phyloP scores from a whole-genome alignment of 2,888 invertebrate genomes.

The Serrognathus titanus region DNA sequence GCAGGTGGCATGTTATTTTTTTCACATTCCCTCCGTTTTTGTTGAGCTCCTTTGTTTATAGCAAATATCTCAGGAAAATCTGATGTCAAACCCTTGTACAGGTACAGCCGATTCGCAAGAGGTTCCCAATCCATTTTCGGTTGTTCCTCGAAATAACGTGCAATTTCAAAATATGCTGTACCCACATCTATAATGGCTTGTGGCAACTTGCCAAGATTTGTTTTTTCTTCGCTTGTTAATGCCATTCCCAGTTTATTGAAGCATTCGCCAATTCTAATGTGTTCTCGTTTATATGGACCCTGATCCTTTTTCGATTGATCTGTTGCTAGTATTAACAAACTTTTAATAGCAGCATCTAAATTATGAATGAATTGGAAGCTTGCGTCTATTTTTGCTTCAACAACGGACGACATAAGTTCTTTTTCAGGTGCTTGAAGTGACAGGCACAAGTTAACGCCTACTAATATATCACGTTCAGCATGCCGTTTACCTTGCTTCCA shows the following conservation, averaged over 20 bases:
- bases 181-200: constrained; percentile 78
- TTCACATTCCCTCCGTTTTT: constrained; percentile 87
- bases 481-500: constrained; percentile 96
- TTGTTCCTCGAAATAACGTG: constrained; percentile 85
- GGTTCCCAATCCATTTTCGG: constrained; percentile 88
- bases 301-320: constrained; percentile 87
- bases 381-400: constrained; percentile 80
- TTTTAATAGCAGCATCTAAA: constrained; percentile 85
- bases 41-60: constrained; percentile 85
- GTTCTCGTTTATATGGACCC: constrained; percentile 84
- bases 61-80: constrained; percentile 87
- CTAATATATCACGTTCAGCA: constrained; percentile 90
- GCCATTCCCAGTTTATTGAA: constrained; percentile 82
- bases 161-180: constrained; percentile 85
- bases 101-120: constrained; percentile 84
- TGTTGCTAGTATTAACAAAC: constrained; percentile 72
- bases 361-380: constrained; percentile 77
- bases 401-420: constrained; percentile 66
- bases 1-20: constrained; percentile 76
- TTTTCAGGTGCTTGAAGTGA: constrained; percentile 82
- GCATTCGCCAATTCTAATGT: constrained; percentile 83
- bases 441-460: constrained; percentile 88
- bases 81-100: constrained; percentile 90
- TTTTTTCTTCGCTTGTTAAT: constrained; percentile 70
- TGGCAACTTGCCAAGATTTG: constrained; percentile 66